A percentile compares a stretch with the other conserved stretches of the same genome.
phyloP scores from a whole-genome alignment of 2,888 invertebrate genomes.

The Drosophila paracracens region DNA sequence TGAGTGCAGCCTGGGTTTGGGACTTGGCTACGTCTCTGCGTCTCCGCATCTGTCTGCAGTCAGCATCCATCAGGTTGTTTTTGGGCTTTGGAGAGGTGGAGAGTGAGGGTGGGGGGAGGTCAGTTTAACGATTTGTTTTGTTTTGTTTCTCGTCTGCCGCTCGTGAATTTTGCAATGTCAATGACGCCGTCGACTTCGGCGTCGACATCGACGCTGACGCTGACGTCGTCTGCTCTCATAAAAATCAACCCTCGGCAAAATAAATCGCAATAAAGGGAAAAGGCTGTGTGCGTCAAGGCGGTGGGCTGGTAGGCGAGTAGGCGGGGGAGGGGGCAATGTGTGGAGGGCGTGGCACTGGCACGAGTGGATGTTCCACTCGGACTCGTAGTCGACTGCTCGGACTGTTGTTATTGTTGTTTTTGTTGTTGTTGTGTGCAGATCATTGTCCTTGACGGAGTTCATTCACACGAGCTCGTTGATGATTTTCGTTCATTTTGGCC shows the following conservation, averaged over 20 bases:
- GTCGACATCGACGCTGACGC: conserved; percentile 16
- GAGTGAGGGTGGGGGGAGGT: conserved; percentile 16
- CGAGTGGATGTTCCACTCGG: conserved; percentile 32
- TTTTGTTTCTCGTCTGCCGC: conserved; percentile 50
- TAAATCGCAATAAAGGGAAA: conserved; percentile 77
- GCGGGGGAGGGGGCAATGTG: not conserved
- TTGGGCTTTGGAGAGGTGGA: not conserved
- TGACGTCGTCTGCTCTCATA: conserved; percentile 62
- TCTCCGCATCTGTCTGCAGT: conserved; percentile 35
- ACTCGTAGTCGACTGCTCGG: conserved; percentile 4
- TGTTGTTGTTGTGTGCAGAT: conserved; percentile 63
- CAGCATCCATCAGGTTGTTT: conserved; percentile 65
- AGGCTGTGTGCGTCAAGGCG: conserved; percentile 3
- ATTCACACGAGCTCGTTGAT: conserved; percentile 77
- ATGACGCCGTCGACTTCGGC: conserved; percentile 60
- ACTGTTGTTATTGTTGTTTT: conserved; percentile 13
- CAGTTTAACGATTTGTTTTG: conserved; percentile 74
- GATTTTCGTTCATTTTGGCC: conserved; percentile 54
- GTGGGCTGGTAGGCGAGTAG: not conserved
- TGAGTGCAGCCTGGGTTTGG: conserved; percentile 21
- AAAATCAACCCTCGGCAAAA: conserved; percentile 74
- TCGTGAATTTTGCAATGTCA: conserved; percentile 75
- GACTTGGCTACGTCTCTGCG: not conserved
- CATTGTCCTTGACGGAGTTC: conserved; percentile 83
- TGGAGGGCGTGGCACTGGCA: conserved; percentile 53